Evolutionary conservation across 2,113 vertebrate species (phyloP).

Genomic region (Malurus melanocephalus): DNA sequence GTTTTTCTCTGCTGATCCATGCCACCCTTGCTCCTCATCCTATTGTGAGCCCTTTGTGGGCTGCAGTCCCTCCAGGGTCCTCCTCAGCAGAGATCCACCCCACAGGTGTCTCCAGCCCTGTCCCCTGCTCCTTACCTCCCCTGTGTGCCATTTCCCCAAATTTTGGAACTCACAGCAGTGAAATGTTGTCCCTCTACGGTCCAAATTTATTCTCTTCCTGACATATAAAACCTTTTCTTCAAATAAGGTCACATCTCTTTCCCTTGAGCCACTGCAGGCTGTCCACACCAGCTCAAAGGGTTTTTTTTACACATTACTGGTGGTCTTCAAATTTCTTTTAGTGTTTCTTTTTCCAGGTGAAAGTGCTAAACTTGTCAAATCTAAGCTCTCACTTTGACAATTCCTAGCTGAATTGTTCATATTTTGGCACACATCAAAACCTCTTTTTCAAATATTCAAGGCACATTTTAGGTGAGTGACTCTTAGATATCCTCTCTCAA

Average conservation of each 20-base stretch:
- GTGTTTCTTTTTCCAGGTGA: neutral
- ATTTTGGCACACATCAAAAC: neutral
- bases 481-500: neutral
- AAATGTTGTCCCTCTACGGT: neutral
- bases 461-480: neutral
- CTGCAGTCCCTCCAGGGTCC: neutral
- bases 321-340: neutral
- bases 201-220: neutral
- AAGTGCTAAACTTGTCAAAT: neutral
- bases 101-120: neutral
- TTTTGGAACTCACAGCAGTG: neutral
- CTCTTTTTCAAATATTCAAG: neutral
- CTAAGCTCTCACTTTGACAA: neutral
- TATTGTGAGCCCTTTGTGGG: neutral
- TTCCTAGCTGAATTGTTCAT: neutral
- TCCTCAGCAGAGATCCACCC: neutral
- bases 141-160: neutral
- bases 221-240: neutral
- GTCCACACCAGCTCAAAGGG: fast-evolving
- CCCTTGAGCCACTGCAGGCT: neutral
- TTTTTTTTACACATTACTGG: neutral
- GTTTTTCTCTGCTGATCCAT: neutral
- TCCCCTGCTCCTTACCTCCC: too few relatives aligned
- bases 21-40: neutral
- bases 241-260: neutral